Conservation (phyloP, 1,140 invertebrate genomes). For the Hycleus phaleratus region DNA sequence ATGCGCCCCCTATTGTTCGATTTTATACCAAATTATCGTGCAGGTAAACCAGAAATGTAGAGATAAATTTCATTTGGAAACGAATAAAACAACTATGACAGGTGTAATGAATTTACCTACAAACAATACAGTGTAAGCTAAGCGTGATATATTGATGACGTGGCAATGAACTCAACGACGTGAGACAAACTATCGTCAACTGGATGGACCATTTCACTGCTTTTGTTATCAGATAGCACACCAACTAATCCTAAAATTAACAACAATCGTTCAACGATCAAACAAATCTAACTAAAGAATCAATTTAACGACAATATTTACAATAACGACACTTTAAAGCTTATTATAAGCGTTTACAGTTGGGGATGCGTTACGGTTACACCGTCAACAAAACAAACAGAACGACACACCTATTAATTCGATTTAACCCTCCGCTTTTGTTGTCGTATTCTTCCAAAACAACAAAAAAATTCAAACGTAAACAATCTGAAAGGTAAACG, state of each 20-base stretch:
- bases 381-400: slow-evolving; percentile 1
- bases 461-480: too few relatives aligned
- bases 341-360: background rate
- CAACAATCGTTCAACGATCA: background rate
- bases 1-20: background rate
- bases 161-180: slow-evolving; percentile 17
- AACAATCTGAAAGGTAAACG: too few relatives aligned
- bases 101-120: background rate
- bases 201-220: slow-evolving; percentile 15
- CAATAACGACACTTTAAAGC: background rate
- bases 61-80: background rate
- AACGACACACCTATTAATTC: slow-evolving; percentile 3
- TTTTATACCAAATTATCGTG: slow-evolving; percentile 2
- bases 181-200: slow-evolving; percentile 21
- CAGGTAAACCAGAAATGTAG: background rate
- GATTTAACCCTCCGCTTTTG: slow-evolving; percentile 2
- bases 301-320: background rate
- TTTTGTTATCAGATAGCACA: slow-evolving; percentile 13
- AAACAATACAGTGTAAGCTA: background rate
- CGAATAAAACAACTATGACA: too few relatives aligned
- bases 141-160: slow-evolving; percentile 15
- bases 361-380: background rate
- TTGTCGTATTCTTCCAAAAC: background rate
- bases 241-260: slow-evolving; percentile 1
- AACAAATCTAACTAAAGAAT: too few relatives aligned